These are phyloP conservation scores for Zaprionus lachaisei DNA, from an alignment of 1,140 invertebrate species.

Conservation along the genomic window DNA sequence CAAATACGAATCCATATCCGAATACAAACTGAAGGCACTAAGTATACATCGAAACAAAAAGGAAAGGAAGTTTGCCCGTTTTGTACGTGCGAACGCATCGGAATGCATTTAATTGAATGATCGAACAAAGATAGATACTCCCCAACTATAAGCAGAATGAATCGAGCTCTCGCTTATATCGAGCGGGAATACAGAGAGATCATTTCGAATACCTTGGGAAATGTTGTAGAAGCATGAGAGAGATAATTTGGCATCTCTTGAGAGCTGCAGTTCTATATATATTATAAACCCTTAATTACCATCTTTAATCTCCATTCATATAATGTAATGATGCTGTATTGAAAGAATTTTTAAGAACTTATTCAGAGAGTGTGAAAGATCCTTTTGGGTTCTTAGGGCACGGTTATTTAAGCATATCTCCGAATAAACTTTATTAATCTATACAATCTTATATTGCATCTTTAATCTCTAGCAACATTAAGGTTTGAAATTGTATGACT, in stretches of 20 bases:
- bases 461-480: too few relatives aligned
- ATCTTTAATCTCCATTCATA: too few relatives aligned
- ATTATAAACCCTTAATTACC: neutral
- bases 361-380: too few relatives aligned
- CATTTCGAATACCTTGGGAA: neutral
- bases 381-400: too few relatives aligned
- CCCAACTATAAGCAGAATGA: neutral
- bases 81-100: conserved; percentile 63
- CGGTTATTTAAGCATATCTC: too few relatives aligned
- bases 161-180: neutral
- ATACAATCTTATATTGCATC: too few relatives aligned
- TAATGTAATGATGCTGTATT: too few relatives aligned
- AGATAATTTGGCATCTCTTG: neutral
- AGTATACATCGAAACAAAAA: conserved; percentile 36
- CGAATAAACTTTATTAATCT: too few relatives aligned
- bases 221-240: neutral
- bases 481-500: too few relatives aligned
- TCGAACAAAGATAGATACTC: conserved; percentile 39
- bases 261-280: neutral
- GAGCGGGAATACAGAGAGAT: neutral
- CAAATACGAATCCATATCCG: conserved; percentile 7
- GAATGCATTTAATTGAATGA: conserved; percentile 77
- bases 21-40: conserved; percentile 28
- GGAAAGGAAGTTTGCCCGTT: conserved; percentile 60
- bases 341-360: too few relatives aligned